Base-by-base conservation (phyloP, 2,113 vertebrate species). In the Chamaea fasciata region DNA sequence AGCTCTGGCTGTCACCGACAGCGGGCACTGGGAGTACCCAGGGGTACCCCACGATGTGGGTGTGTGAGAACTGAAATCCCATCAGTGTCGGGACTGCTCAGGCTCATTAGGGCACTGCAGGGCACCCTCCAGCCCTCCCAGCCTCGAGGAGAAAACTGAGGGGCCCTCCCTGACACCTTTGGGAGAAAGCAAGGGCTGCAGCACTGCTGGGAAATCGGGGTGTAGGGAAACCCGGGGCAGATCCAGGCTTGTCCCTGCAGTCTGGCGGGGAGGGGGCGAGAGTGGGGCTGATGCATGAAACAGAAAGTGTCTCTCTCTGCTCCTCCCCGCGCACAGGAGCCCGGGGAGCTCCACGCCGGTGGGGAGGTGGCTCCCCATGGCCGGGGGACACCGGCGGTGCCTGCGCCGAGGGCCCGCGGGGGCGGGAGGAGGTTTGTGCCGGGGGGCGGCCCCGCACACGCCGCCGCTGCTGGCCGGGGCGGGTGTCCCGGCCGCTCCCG, bases 11-110 rank as follows among this genome's bases (percentile, higher is more conserved):
- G 13, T 27, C 35, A 47, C 79, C 1, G 4, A 3, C 53, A 9
- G 15, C 0, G 0, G 44, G 78, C 23, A 14, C 53, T 17, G 16
- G 6, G 68, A 53, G 15, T 23, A 3, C 59, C 68, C 15, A 5
- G 68, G 59, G 55, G 1, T 13, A 46, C 16, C n/a, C 44, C 15
- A 3, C 0, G 1, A 5, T 1, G 16, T 4, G 2, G 35, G 23
- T 0, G 0, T 2, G 3, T 35, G 56, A 16, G 50, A 46, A 9
- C 47, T 11, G 4, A 16, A 15, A 55, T 30, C 68, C 41, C 41
- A 1, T 4, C 3, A 0, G 2, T 0, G 35, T 4, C 42, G 2
- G 16, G 49, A 6, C 31, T 28, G 80, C 86, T 69, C 42, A 3
- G 59, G 5, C 22, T 63, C 20, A 0, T 5, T 4, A 1, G 13